Evolutionary conservation across 2,888 invertebrate genomes (phyloP).

Genomic region (Diarsia rubi): DNA sequence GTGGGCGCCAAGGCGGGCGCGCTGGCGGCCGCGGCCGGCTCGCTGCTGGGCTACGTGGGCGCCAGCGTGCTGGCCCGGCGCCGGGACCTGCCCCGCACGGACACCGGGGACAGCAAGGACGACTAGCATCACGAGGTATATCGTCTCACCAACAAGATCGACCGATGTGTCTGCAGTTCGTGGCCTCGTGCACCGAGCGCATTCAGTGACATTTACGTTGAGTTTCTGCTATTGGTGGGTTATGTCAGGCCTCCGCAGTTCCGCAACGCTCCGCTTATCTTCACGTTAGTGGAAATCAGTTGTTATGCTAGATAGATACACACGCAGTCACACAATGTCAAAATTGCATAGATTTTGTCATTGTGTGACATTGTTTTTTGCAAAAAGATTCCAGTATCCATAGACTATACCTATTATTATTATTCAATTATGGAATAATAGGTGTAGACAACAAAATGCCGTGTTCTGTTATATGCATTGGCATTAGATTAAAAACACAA

Average conservation of each 20-base stretch:
- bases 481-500: too few relatives aligned
- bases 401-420: too few relatives aligned
- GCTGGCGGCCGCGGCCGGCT: conserved; percentile 78
- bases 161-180: background rate
- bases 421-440: too few relatives aligned
- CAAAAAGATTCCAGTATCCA: too few relatives aligned
- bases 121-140: conserved; percentile 47
- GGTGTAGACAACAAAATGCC: too few relatives aligned
- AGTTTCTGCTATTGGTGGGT: background rate
- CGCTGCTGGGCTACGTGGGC: conserved; percentile 74
- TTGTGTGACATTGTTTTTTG: too few relatives aligned
- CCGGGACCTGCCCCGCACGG: background rate
- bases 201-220: background rate
- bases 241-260: background rate
- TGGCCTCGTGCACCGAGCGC: background rate
- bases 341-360: background rate
- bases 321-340: background rate
- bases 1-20: conserved; percentile 82
- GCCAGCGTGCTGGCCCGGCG: conserved; percentile 63
- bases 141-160: background rate
- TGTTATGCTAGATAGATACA: background rate
- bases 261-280: background rate
- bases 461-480: too few relatives aligned
- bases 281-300: background rate
- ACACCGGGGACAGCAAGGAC: conserved; percentile 31